Evolutionary conservation across 2,888 invertebrate genomes (phyloP), one percentile per base, ranked within the genome.

Genomic region (Metacarcinus magister): DNA sequence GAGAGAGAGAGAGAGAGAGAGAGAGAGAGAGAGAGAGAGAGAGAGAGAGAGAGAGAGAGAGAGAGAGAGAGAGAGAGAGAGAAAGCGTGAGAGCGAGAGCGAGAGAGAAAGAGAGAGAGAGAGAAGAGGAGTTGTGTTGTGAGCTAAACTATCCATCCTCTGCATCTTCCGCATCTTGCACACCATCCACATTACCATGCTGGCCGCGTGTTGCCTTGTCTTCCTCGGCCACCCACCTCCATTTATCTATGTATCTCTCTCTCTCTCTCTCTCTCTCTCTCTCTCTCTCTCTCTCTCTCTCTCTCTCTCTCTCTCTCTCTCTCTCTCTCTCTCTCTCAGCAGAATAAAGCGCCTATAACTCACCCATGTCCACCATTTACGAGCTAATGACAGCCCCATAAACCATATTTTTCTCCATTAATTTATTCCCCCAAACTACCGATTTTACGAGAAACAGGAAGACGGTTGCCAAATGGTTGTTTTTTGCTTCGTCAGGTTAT

Each of bases 281-380:
- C 91, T 91, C 91, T 91, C 91, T 91, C 91, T 91, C 91, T 91
- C 91, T 91, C 91, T 91, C 91, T 91, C 91, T 91, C 91, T 91
- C 91, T 91, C 91, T 91, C 91, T 91, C 91, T 91, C 91, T 91
- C 91, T 91, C 91, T 91, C 91, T 91, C 91, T 91, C 91, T 91
- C 91, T 91, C 91, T 91, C 91, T 91, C 91, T 91, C 91, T 91
- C 91, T 91, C 91, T 2, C 28, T 7, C 28, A 32, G 32, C 32
- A 82, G 82, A 82, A 82, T 82, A 82, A 82, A 28, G 82, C 28
- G 28, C 10, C 82, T 7, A 82, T 82, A 82, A 82, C 82, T 82
- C 82, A 82, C 82, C 82, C 82, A 5, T 82, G 82, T 82, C 82
- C 82, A 82, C 82, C 82, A 82, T 82, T 82, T 82, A 82, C 82